Evolutionary conservation across 2,797 vertebrate genomes (phyloP), one percentile per base, ranked within the genome.

Genomic region (Holocentrus rufus): DNA sequence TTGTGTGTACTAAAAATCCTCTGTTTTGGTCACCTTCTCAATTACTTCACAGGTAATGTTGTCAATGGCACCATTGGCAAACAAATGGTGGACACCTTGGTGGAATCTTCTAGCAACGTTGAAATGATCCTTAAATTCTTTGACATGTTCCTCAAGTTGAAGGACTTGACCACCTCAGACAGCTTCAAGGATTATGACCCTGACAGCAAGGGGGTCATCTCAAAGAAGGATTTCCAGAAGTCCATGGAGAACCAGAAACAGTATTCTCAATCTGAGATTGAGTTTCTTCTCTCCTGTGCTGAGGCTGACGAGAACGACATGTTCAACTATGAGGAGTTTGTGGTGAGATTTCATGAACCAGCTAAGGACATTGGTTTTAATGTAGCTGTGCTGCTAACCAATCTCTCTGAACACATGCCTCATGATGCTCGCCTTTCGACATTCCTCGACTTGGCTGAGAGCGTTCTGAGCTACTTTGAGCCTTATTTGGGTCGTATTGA

Each of bases 51-150:
- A 99, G 98, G 98, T 69, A 99, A 99, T 49, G 97, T 99, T 79
- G 98, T 99, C 85, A 98, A 99, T 74, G 98, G 98, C 62, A 99
- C 98, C 17, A 99, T 99, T 79, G 98, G 98, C 74, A 99, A 99
- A 90, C 98, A 99, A 90, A 99, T 99, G 98, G 98, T 99, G 79
- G 98, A 99, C 89, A 99, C 97, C 0, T 93, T 99, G 80, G 96
- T 99, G 80, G 98, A 99, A 66, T 99, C 98, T 30, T 99, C 98
- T 22, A 97, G 95, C 92, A 99, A 99, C 42, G 96, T 99, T 82
- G 98, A 99, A 92, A 98, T 99, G 97, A 99, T 99, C 87, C 93
- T 99, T 50, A 99, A 99, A 87, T 99, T 99, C 91, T 99, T 99
- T 52, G 98, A 99, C 90, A 99, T 99, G 98, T 99, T 99, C 90